Conservation (phyloP, 2,797 vertebrate species). For the Poecilia velifera region DNA sequence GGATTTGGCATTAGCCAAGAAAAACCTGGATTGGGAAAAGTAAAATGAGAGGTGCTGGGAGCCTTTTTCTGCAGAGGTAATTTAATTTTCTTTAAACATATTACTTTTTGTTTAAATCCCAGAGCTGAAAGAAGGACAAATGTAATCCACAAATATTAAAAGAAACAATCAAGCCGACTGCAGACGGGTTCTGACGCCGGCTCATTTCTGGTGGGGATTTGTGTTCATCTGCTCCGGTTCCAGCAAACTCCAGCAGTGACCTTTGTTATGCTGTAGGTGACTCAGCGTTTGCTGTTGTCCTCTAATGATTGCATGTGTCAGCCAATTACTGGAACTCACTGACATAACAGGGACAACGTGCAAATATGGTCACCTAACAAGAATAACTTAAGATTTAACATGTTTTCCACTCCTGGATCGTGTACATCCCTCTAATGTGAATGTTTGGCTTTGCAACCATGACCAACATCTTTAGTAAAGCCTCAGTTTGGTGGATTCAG, state of each 20-base stretch:
- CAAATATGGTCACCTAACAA: neutral
- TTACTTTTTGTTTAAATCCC: neutral
- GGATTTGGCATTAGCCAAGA: neutral
- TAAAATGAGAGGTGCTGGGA: neutral
- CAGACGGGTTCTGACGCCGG: neutral
- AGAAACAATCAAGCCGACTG: neutral
- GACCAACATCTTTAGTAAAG: neutral
- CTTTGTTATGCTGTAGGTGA: neutral
- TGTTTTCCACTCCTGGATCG: neutral
- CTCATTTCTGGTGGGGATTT: neutral
- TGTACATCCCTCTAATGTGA: neutral
- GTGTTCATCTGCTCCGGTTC: neutral
- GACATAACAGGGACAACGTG: neutral
- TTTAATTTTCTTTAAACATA: neutral
- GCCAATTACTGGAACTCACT: slow-evolving; percentile 1
- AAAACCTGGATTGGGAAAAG: neutral
- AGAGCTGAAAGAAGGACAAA: neutral
- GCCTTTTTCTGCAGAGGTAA: neutral
- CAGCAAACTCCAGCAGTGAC: neutral
- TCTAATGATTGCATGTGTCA: neutral
- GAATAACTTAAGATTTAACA: neutral
- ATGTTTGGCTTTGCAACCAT: neutral
- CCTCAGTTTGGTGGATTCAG: neutral
- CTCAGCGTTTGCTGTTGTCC: neutral
- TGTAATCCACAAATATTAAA: neutral